Conservation (phyloP, 2,797 vertebrate species). For the Sebastes jordani region DNA sequence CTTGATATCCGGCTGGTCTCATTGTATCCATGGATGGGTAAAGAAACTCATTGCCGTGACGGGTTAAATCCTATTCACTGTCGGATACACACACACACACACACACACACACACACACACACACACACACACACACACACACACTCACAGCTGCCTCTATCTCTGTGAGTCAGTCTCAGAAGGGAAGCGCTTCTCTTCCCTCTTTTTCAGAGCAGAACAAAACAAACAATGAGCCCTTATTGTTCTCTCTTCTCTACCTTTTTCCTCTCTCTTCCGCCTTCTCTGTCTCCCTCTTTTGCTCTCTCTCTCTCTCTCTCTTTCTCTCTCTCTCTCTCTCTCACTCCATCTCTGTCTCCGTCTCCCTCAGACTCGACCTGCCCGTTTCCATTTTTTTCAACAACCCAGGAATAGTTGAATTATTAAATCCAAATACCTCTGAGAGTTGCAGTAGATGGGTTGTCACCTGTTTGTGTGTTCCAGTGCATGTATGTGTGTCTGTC, state of each 20-base stretch:
- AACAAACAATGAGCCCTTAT: conserved; percentile 82
- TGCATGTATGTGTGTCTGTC: conserved; percentile 16
- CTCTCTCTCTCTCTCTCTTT: conserved; percentile 69
- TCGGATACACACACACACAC: conserved; percentile 43
- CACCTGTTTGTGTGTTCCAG: conserved; percentile 21
- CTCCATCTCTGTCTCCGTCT: conserved; percentile 24
- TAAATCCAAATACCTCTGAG: conserved; percentile 45
- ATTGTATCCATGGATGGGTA: conserved; percentile 80
- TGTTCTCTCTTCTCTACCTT: conserved; percentile 76
- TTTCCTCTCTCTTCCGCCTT: conserved; percentile 70
- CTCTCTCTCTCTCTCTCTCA: background rate
- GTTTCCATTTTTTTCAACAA: conserved; percentile 36
- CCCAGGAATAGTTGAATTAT: conserved; percentile 51
- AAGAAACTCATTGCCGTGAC: conserved; percentile 83
- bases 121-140: conserved; percentile 36
- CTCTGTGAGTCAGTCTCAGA: conserved; percentile 79
- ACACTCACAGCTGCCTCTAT: conserved; percentile 73
- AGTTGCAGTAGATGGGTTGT: conserved; percentile 23
- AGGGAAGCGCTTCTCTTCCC: conserved; percentile 80
- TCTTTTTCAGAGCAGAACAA: conserved; percentile 83
- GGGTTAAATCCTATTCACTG: conserved; percentile 82
- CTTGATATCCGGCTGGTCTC: conserved; percentile 79
- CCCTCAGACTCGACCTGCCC: conserved; percentile 22
- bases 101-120: conserved; percentile 34
- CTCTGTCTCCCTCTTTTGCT: conserved; percentile 62